Evolutionary conservation across 2,113 vertebrate species (phyloP).

Genomic region (Pithys albifrons): DNA sequence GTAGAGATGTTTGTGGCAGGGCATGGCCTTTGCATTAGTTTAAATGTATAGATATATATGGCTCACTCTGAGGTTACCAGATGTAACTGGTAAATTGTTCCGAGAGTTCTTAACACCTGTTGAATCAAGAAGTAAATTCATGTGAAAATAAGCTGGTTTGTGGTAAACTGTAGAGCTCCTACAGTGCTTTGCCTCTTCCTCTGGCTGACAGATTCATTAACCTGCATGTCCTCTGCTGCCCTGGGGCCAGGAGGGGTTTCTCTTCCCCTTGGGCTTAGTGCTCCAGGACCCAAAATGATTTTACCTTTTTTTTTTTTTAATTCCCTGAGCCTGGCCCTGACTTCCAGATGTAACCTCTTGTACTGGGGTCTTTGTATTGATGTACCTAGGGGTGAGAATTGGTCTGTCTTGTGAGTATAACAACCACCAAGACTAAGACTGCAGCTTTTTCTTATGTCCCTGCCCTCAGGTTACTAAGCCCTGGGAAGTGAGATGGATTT

Average conservation of each 20-base stretch:
- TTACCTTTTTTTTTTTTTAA: background rate
- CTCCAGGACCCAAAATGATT: background rate
- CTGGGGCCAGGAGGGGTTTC: background rate
- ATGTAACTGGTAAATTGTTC: background rate
- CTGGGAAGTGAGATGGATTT: rapidly evolving
- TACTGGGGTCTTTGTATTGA: background rate
- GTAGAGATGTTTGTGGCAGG: background rate
- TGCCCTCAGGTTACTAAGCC: background rate
- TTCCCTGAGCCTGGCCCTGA: background rate
- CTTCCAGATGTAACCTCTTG: background rate
- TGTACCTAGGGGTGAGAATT: background rate
- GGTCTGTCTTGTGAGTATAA: background rate
- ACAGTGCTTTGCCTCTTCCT: background rate
- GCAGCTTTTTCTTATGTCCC: background rate
- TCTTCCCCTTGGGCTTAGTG: background rate
- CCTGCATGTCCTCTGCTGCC: background rate
- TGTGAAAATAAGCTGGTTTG: background rate
- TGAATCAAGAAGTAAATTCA: background rate
- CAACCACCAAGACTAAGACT: background rate
- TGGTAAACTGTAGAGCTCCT: background rate
- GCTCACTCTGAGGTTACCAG: rapidly evolving
- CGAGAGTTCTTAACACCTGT: background rate
- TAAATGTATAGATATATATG: rapidly evolving
- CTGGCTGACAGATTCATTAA: background rate
- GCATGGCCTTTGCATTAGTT: background rate